Base-by-base conservation (phyloP, 2,888 invertebrate genomes). In the Mechanitis messenoides region DNA sequence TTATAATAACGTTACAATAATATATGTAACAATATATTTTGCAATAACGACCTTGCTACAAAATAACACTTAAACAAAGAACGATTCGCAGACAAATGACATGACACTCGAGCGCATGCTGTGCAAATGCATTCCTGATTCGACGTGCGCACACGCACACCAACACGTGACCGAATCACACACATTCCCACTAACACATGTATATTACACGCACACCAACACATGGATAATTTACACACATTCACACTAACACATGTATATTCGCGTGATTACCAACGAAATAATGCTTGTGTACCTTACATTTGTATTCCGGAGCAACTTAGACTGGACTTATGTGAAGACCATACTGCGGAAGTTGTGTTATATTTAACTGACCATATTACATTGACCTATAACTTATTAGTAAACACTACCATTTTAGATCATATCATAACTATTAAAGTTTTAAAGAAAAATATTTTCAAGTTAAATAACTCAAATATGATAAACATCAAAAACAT, bases 111-210 rank as follows among this genome's bases (percentile, higher is more conserved):
- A 60, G 53, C 70, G 72, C 82, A 78, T 80, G 80, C 80, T 78
- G 79, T 71, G 79, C 81, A 76, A 77, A 80, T 79, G 78, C 85
- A 88, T 88, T 86, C 86, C 83, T 74, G 75, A 88, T 87, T 85
- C 77, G 87, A 76, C 74, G 74, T 74, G 74, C 75, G 70, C 74
- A 57, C 63, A 66, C 68, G 50, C 71, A 69, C 69, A 35, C 35
- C 35, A 35, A 3, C 35, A 35, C 31, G 50, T 50, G 50, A 60
- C 59, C 66, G 47, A 61, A 53, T 56, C 56, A 55, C 20, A 59
- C 56, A 58, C 45, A 56, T 56, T 35, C 35, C 1, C 35, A 35
- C 35, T 57, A 59, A 63, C 61, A 59, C 64, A 46, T 53, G 45
- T 55, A 58, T 50, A 62, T 31, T 20, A 57, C 63, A 66, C 68